Percentiles rank a stretch among this genome's conserved stretches.
Conservation (phyloP, 1,140 invertebrate species). For the Platorchestia sp. region DNA sequence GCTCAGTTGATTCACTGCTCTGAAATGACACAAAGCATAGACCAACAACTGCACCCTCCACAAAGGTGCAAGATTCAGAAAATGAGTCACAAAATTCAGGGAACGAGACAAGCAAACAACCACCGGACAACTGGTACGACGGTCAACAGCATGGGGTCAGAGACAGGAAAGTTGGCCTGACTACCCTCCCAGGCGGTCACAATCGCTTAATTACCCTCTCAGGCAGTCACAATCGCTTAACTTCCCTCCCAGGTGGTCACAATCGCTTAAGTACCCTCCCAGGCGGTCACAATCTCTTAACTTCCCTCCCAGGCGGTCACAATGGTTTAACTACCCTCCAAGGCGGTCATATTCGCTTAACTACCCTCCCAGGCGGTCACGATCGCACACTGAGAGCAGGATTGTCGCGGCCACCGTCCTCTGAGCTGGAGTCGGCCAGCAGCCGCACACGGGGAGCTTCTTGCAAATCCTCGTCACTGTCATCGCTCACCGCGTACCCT, state of each 20-base stretch:
- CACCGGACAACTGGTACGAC: not conserved
- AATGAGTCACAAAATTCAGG: no score
- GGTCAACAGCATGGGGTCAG: not conserved
- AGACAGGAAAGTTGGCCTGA: no score
- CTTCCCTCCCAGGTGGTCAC: no score
- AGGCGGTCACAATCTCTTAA: no score
- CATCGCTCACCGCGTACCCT: constrained; percentile 16
- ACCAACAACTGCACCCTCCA: not conserved
- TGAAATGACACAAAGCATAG: not conserved
- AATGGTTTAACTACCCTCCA: no score
- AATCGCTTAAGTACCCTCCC: no score
- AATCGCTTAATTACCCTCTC: no score
- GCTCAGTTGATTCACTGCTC: not conserved
- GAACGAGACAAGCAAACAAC: not conserved
- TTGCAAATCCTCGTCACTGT: not conserved
- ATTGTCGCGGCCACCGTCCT: constrained; percentile 21
- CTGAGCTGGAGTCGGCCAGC: constrained; percentile 28
- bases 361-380: not conserved
- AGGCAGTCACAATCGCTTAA: no score
- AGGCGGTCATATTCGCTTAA: no score
- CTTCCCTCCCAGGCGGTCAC: not conserved
- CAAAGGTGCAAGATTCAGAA: not conserved
- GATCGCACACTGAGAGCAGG: not conserved
- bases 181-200: no score
- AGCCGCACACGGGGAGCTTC: not conserved